These are phyloP conservation scores for Cheilosia vulpina DNA, from an alignment of 2,888 invertebrate genomes.

Conservation along the genomic window DNA sequence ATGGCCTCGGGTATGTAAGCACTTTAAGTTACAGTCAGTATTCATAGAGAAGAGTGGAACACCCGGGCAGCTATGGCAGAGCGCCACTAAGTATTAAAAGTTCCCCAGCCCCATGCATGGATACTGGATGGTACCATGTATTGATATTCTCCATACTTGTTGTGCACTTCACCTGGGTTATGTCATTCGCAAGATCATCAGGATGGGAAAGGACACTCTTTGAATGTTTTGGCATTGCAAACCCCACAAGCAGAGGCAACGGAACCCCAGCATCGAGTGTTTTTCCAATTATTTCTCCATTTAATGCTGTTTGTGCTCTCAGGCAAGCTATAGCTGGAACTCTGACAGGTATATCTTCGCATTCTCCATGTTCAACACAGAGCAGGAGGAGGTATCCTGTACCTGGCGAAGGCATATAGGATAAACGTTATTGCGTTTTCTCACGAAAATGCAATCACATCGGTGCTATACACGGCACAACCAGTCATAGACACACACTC, in stretches of 20 bases:
- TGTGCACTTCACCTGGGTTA: slow-evolving; percentile 1
- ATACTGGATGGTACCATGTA: neutral
- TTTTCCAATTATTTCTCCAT: slow-evolving; percentile 71
- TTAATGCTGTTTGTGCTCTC: slow-evolving; percentile 54
- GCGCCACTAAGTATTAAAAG: neutral
- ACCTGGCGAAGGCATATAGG: slow-evolving; percentile 31
- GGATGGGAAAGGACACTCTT: neutral
- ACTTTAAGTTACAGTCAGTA: slow-evolving; percentile 15
- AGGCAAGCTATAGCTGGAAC: neutral
- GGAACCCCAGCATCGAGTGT: slow-evolving; percentile 34
- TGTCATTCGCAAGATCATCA: slow-evolving; percentile 13
- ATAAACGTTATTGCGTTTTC: slow-evolving; percentile 65
- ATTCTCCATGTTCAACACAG: slow-evolving; percentile 1
- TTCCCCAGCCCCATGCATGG: neutral
- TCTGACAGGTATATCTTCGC: slow-evolving; percentile 14
- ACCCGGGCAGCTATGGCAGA: too few relatives aligned
- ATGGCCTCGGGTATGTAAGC: slow-evolving; percentile 2
- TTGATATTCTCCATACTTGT: neutral
- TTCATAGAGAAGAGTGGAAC: too few relatives aligned
- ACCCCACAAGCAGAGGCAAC: neutral
- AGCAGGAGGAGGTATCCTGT: neutral
- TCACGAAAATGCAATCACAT: slow-evolving; percentile 66
- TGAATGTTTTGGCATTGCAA: slow-evolving; percentile 16
- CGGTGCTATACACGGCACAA: slow-evolving; percentile 8
- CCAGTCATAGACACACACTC: neutral